Percentiles rank a stretch among this genome's conserved stretches.
Evolutionary conservation across 2,888 invertebrate genomes (phyloP).

Genomic region (Papilio gigon): DNA sequence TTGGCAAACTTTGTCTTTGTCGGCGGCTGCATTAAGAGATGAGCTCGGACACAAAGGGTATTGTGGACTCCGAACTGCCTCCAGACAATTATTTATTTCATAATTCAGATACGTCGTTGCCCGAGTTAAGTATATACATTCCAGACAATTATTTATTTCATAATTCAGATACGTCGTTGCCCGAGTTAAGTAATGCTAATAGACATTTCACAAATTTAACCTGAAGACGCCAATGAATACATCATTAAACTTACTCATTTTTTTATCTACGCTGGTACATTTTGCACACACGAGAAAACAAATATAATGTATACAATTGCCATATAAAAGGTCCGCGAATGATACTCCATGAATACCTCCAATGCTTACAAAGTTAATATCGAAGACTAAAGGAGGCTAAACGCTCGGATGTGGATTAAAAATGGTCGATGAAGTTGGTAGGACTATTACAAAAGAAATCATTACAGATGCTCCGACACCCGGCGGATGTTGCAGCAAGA

Average conservation of each 20-base stretch:
- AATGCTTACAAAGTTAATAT: background rate
- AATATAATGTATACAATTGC: no score
- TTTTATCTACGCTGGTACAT: no score
- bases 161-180: background rate
- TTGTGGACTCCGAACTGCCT: slow-evolving; percentile 34
- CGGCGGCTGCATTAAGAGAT: slow-evolving; percentile 65
- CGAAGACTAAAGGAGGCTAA: background rate
- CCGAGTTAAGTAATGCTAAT: background rate
- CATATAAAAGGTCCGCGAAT: no score
- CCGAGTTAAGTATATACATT: no score
- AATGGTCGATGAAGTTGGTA: background rate
- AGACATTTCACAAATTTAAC: background rate
- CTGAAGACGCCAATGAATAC: no score
- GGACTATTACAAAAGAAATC: slow-evolving; percentile 39
- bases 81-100: background rate
- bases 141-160: background rate
- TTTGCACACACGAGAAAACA: no score
- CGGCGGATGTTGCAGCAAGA: slow-evolving; percentile 54
- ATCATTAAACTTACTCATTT: no score
- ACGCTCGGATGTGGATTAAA: background rate
- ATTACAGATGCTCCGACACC: slow-evolving; percentile 26
- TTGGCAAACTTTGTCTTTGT: slow-evolving; percentile 58
- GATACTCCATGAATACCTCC: no score
- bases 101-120: background rate
- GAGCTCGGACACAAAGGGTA: slow-evolving; percentile 44